phyloP scores from a whole-genome alignment of 2,113 vertebrate species.

The Acrocephalus kingi region DNA sequence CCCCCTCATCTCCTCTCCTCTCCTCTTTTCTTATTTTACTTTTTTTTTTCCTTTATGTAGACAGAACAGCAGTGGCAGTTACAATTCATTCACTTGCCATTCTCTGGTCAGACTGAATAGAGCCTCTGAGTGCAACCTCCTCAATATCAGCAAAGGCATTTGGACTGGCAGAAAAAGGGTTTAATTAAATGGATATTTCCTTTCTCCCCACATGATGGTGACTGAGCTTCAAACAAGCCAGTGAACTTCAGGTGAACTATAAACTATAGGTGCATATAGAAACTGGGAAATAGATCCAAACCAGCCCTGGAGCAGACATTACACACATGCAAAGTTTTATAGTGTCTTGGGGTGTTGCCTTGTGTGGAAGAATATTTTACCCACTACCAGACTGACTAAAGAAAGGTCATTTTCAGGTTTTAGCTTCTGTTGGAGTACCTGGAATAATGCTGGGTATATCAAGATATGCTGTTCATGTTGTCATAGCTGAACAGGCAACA shows the following conservation, averaged over 20 bases:
- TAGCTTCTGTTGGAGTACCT: neutral
- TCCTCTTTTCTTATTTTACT: neutral
- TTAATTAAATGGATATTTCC: neutral
- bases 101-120: neutral
- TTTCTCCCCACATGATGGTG: neutral
- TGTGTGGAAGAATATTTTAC: neutral
- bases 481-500: neutral
- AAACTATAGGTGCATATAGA: neutral
- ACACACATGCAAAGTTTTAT: neutral
- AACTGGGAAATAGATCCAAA: neutral
- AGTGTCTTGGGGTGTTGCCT: neutral
- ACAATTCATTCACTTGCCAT: neutral
- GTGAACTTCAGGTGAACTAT: neutral
- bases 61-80: neutral
- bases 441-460: neutral
- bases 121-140: neutral
- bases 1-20: neutral
- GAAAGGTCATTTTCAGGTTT: neutral
- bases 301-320: neutral
- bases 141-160: neutral
- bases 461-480: neutral
- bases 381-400: neutral
- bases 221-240: neutral
- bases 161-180: neutral
- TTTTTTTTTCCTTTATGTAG: neutral